These are phyloP conservation scores for Plecotus auritus DNA, from an alignment of 2,113 vertebrate species.

Conservation along the genomic window DNA sequence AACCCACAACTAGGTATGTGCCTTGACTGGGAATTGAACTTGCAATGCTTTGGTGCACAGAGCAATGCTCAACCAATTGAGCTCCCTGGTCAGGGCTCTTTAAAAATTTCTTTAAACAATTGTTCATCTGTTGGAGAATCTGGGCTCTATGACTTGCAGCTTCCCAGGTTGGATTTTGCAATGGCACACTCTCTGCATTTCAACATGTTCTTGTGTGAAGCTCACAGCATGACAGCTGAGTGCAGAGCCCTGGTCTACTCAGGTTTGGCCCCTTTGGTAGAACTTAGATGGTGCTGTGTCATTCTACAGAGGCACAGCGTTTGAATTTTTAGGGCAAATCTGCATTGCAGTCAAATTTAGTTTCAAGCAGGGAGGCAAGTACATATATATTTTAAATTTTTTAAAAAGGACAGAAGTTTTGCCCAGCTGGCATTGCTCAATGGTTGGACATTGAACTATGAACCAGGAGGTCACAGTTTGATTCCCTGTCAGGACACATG, in stretches of 20 bases:
- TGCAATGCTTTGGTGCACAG: no score
- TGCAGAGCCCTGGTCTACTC: background rate
- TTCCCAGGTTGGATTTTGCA: background rate
- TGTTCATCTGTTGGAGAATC: background rate
- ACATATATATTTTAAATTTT: background rate
- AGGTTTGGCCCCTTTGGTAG: background rate
- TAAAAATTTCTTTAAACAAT: background rate
- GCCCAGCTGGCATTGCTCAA: no score
- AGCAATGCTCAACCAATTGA: no score
- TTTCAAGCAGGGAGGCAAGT: background rate
- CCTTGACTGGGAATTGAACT: no score
- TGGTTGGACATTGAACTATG: no score
- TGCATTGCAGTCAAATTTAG: background rate
- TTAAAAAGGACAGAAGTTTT: background rate
- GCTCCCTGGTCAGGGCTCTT: no score
- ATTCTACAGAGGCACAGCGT: background rate
- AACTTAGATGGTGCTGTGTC: background rate
- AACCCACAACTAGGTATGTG: no score
- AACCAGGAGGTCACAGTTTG: no score
- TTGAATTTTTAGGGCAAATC: background rate
- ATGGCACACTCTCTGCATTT: background rate
- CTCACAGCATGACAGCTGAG: background rate
- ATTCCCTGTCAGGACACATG: no score
- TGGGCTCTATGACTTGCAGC: background rate
- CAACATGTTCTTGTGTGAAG: background rate